Base-by-base conservation (phyloP, 2,113 vertebrate species). In the Zonotrichia leucophrys region DNA sequence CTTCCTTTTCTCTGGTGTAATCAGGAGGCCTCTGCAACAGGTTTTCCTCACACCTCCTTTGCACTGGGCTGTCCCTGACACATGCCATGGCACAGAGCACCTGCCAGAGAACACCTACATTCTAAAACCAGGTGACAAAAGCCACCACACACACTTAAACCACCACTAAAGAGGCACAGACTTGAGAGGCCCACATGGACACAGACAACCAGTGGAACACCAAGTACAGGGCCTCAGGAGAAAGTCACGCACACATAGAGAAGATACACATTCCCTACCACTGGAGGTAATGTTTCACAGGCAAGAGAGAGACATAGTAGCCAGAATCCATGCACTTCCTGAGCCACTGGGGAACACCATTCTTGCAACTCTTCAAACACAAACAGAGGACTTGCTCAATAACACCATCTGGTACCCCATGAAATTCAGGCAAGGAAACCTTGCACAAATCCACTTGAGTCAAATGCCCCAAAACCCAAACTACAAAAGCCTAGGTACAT, bases 331-430 rank as follows among this genome's bases (percentile, higher is more conserved):
- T 3, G 1, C 5, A 8, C 28, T 15, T 62, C n/a, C 42, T 5
- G 5, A 66, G n/a, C 11, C 30, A 22, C 2, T 0, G 0, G 17
- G 3, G 33, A 42, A 35, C 4, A n/a, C 1, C 4, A 10, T 10
- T 47, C 72, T 68, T 31, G 33, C 11, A 46, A 10, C 14, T 19
- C 17, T 30, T 46, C 37, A 44, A 79, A 59, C 28, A 25, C 30
- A 33, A 42, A 41, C 53, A 72, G 28, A 28, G 24, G 17, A 37
- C 12, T 64, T 7, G 0, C 20, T 77, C 49, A 41, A 4, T 68
- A 18, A 15, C 25, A 46, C 39, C 13, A 11, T 23, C 19, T 7
- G 12, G 18, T 14, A 64, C 14, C 18, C 41, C 15, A 13, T 22
- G 37, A 64, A 78, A 63, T 6, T 63, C 35, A 27, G 12, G 28